Conservation (phyloP, 2,113 vertebrate species). For the Cavia porcellus region DNA sequence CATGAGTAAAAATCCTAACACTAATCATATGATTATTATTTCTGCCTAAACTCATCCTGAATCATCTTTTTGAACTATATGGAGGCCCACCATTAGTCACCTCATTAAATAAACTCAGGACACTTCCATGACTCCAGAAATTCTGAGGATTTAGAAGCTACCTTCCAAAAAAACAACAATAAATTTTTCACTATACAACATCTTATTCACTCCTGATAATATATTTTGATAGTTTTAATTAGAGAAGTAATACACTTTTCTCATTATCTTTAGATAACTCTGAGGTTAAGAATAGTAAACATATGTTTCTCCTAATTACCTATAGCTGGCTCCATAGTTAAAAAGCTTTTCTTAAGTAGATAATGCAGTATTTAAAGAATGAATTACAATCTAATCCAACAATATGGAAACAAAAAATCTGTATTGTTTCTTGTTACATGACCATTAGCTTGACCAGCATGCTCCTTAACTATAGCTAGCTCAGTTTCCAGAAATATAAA, state of each 20-base stretch:
- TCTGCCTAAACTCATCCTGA: background rate
- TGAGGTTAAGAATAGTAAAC: slow-evolving; percentile 2
- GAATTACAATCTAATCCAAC: slow-evolving; percentile 48
- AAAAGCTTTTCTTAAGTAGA: slow-evolving; percentile 39
- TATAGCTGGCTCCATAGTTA: background rate
- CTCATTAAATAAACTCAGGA: slow-evolving; percentile 6
- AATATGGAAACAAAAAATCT: slow-evolving; percentile 7
- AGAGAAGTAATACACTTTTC: slow-evolving; percentile 33
- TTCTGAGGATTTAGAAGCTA: background rate
- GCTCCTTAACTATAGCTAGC: slow-evolving; percentile 14
- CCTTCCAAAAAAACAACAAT: background rate
- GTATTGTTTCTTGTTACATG: background rate
- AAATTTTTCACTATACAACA: slow-evolving; percentile 23
- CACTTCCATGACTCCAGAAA: background rate
- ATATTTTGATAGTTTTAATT: slow-evolving; percentile 17
- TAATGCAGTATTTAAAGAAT: slow-evolving; percentile 42
- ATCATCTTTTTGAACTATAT: slow-evolving; percentile 35
- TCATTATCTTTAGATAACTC: slow-evolving; percentile 9
- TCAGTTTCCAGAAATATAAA: slow-evolving; percentile 44
- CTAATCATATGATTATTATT: background rate
- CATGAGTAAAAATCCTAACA: slow-evolving; percentile 11
- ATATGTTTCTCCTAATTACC: slow-evolving; percentile 13
- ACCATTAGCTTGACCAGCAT: slow-evolving; percentile 24
- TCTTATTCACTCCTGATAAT: slow-evolving; percentile 14
- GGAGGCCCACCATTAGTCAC: background rate